Conservation (phyloP, 1,140 invertebrate species). For the Yoshiicerus persimilis region DNA sequence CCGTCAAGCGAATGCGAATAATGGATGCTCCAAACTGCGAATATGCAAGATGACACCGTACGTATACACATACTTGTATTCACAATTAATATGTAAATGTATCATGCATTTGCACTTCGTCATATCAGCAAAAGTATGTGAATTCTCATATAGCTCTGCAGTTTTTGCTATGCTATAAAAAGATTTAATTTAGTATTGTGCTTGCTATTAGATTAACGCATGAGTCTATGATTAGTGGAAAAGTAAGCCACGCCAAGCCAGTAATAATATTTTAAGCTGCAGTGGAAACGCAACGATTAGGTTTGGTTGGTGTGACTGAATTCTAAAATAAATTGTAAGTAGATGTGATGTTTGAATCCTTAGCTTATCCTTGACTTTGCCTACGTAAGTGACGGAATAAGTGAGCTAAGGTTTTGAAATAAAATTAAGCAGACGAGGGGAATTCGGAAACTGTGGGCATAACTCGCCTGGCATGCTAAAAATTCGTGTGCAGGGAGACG, state of each 20-base stretch:
- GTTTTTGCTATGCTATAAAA: too few species aligned
- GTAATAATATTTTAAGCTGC: not conserved
- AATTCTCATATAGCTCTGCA: too few species aligned
- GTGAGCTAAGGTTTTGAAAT: not conserved
- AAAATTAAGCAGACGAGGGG: not conserved
- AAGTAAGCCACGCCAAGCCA: not conserved
- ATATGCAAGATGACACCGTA: not conserved
- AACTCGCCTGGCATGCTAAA: not conserved
- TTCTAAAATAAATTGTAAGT: not conserved
- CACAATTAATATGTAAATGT: not conserved
- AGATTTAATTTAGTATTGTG: too few species aligned
- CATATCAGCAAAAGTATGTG: too few species aligned
- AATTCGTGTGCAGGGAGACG: not conserved
- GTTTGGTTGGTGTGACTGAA: not conserved
- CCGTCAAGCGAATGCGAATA: not conserved
- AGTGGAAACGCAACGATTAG: not conserved
- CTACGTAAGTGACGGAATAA: not conserved
- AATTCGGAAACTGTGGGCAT: not conserved
- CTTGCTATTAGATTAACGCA: not conserved
- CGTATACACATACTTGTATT: not conserved
- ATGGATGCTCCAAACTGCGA: not conserved
- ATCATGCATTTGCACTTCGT: too few species aligned
- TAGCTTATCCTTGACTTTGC: not conserved
- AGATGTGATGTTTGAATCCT: not conserved
- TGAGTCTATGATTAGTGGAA: not conserved